Evolutionary conservation across 2,797 vertebrate species (phyloP).

Genomic region (Prunella strophiata): DNA sequence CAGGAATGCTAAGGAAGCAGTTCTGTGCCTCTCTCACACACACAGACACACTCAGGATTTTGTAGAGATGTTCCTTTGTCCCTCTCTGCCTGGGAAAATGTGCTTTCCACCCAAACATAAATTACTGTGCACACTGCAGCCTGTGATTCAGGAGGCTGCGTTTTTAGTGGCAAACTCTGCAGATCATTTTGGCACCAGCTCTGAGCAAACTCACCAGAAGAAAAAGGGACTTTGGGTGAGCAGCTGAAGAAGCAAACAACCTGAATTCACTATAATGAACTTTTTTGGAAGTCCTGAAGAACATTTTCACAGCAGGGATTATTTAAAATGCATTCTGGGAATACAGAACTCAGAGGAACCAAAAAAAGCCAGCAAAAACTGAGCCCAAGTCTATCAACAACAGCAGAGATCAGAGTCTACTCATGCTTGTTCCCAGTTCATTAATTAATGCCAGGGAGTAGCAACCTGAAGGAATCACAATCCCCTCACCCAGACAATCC

Average conservation of each 20-base stretch:
- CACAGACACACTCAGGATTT: neutral
- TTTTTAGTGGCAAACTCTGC: constrained; percentile 24
- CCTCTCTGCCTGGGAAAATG: constrained; percentile 48
- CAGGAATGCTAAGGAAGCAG: neutral
- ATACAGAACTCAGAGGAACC: neutral
- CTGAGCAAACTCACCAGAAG: constrained; percentile 37
- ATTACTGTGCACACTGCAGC: constrained; percentile 46
- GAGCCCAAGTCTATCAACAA: neutral
- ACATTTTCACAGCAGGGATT: neutral
- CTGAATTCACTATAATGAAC: neutral
- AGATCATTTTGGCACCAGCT: constrained; percentile 34
- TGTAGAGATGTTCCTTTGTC: constrained; percentile 52
- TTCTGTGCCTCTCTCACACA: neutral
- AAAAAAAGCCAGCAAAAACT: neutral
- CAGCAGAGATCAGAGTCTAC: neutral
- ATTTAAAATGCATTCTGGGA: neutral
- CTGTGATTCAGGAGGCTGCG: neutral
- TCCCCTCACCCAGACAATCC: neutral
- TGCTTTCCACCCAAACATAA: constrained; percentile 52
- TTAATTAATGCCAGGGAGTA: neutral
- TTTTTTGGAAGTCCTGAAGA: neutral
- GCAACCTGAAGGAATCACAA: neutral
- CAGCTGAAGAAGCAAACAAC: neutral
- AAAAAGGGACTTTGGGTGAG: constrained; percentile 10
- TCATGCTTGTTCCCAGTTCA: neutral